Percentiles rank a stretch among this genome's conserved stretches.
Conservation (phyloP, 1,140 invertebrate genomes). For the Diprion similis region DNA sequence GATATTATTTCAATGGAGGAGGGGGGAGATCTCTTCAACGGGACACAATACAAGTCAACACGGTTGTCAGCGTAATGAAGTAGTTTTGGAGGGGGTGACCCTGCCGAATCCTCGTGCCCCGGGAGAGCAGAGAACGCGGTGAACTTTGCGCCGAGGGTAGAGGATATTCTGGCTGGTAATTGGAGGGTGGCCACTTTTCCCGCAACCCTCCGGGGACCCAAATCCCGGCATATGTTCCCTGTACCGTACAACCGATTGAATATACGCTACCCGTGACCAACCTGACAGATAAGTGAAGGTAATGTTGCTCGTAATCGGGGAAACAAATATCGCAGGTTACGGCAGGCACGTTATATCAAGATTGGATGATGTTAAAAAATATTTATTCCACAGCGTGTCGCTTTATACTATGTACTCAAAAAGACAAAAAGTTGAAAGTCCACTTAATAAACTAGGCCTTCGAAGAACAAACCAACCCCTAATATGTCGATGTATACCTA, state of each 20-base stretch:
- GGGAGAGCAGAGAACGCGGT: conserved; percentile 31
- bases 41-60: conserved; percentile 63
- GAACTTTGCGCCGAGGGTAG: conserved; percentile 37
- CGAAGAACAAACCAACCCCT: too few relatives aligned
- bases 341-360: neutral
- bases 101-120: neutral
- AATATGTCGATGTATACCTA: too few relatives aligned
- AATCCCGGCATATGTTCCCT: conserved; percentile 58
- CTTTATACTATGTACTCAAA: neutral
- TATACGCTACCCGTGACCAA: neutral
- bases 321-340: too few relatives aligned
- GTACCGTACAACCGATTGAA: conserved; percentile 51
- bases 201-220: conserved; percentile 45
- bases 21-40: conserved; percentile 31
- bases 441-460: neutral
- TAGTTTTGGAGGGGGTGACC: conserved; percentile 49
- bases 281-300: conserved; percentile 60
- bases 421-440: neutral
- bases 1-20: conserved; percentile 60
- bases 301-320: conserved; percentile 34
- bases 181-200: conserved; percentile 58
- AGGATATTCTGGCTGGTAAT: conserved; percentile 41
- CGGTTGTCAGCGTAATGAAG: conserved; percentile 64
- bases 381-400: neutral
- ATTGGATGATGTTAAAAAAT: neutral